Evolutionary conservation across 2,888 invertebrate genomes (phyloP), one percentile per base, ranked within the genome.

Genomic region (Volucella inflata): DNA sequence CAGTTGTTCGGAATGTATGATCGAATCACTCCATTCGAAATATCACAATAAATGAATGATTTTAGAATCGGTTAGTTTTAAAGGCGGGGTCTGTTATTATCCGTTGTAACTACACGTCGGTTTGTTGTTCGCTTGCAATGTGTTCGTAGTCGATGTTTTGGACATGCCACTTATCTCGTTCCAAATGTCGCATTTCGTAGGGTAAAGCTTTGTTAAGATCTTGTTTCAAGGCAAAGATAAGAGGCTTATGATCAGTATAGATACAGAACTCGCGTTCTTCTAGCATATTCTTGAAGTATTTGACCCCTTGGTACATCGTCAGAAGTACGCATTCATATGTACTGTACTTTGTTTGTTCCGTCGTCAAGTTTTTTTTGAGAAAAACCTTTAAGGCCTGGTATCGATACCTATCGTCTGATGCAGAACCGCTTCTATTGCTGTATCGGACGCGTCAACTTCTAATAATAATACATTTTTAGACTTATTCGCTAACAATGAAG

Each of bases 181-280:
- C 53, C 21, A 57, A 38, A 38, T 57, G 57, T 14, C 57, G 57
- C 14, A 57, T 38, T 59, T 59, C 21, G 4, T 21, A 42, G 40
- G 59, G 59, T 14, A 42, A 17, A 16, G 60, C 60, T 60, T 60
- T 42, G 21, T 60, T 44, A 11, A 44, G 16, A 16, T 60, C 12
- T 6, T 60, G 17, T 44, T 44, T 44, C 11, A 60, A 17, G 14
- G 8, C 38, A 10, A 30, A 53, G 21, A 30, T 30, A 30, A 30
- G n/a, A 2, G 30, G 57, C 21, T 21, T 21, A 21, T 21, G 21
- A 21, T 21, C 21, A 21, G 21, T 21, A 2, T 2, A 21, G 21
- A 21, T 21, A 21, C 21, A 21, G 2, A 21, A 21, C 21, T 21
- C 21, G 21, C 21, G 21, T 21, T 21, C 21, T 21, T 21, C 2